Evolutionary conservation across 64 coral and sea anemone genomes (phyloP), one percentile per base, ranked within the genome.

Genomic region (Trachythela sp.): DNA sequence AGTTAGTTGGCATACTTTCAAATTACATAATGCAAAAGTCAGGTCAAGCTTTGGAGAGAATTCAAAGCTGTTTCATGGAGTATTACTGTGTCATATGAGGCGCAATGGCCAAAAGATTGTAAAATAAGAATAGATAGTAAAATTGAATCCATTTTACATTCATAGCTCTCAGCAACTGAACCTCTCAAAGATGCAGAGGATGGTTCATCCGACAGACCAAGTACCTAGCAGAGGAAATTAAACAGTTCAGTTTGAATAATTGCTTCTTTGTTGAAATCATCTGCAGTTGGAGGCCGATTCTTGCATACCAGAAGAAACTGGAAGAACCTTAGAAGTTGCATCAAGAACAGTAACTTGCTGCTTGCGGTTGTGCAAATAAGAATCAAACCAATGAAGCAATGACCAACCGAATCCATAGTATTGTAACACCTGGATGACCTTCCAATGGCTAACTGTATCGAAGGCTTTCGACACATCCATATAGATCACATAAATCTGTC

Each of bases 171-270:
- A 80, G 75, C 75, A 80, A 80, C 4, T 80, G 75, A 36, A 10
- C 17, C 75, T 38, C 32, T 80, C 9, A 80, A 14, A 80, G 75
- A 80, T 80, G 31, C 32, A 20, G 37, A 80, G 0, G 75, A 39
- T 80, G 75, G 75, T 80, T 80, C 75, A 0, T 80, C 31, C 31
- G 75, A 80, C 75, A 38, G 38, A 80, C 75, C 32, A 80, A 38
- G 75, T 22, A 80, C 11, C 75, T 9, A 80, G 38, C 75, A 80
- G 10, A 80, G 34, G 75, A 80, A 80, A 39, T 80, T 80, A 37
- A 80, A 80, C 75, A 80, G 38, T 80, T 80, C 75, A 80, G 30
- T 80, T 36, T 39, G 75, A 80, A 80, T 0, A 80, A 80, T 8
- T 35, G 30, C 1, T 80, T 0, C 75, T 10, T 37, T 80, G 75